A percentile compares a stretch with the other conserved stretches of the same genome.
Evolutionary conservation across 2,797 vertebrate genomes (phyloP).

Genomic region (Channallabes apus): DNA sequence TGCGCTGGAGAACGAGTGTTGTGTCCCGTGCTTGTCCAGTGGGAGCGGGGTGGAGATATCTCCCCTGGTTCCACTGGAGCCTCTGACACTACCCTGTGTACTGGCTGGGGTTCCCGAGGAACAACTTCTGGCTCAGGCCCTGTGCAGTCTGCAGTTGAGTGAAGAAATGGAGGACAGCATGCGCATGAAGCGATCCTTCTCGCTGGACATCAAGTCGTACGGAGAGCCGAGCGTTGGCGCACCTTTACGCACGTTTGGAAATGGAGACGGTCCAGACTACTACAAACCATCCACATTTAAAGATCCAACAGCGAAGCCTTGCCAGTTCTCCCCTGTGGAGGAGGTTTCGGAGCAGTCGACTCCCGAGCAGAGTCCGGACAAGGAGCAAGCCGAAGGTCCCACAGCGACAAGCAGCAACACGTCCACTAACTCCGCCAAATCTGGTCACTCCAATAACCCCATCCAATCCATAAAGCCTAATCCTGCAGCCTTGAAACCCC

Average conservation of each 20-base stretch:
- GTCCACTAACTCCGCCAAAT: constrained; percentile 12
- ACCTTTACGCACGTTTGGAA: constrained; percentile 65
- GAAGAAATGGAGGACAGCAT: constrained; percentile 81
- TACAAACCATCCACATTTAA: constrained; percentile 77
- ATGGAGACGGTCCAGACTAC: constrained; percentile 75
- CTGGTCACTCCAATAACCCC: constrained; percentile 19
- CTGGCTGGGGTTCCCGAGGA: constrained; percentile 66
- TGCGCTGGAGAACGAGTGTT: background rate
- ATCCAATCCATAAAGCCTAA: constrained; percentile 60
- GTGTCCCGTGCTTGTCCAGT: background rate
- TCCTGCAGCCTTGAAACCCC: constrained; percentile 57
- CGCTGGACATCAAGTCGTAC: constrained; percentile 89
- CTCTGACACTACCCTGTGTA: constrained; percentile 62
- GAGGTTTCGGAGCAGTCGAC: constrained; percentile 90
- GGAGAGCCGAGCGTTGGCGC: constrained; percentile 60
- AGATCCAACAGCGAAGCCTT: constrained; percentile 78
- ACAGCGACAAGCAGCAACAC: constrained; percentile 5
- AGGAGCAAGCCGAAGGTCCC: constrained; percentile 70
- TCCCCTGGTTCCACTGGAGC: constrained; percentile 56
- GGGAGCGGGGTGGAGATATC: background rate
- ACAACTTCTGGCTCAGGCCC: constrained; percentile 73
- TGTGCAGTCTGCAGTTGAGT: constrained; percentile 77
- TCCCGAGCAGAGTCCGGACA: constrained; percentile 84
- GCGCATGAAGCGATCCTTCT: constrained; percentile 89
- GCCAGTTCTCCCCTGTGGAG: constrained; percentile 91